phyloP scores from a whole-genome alignment of 2,113 vertebrate species.

The Fregata magnificens region DNA sequence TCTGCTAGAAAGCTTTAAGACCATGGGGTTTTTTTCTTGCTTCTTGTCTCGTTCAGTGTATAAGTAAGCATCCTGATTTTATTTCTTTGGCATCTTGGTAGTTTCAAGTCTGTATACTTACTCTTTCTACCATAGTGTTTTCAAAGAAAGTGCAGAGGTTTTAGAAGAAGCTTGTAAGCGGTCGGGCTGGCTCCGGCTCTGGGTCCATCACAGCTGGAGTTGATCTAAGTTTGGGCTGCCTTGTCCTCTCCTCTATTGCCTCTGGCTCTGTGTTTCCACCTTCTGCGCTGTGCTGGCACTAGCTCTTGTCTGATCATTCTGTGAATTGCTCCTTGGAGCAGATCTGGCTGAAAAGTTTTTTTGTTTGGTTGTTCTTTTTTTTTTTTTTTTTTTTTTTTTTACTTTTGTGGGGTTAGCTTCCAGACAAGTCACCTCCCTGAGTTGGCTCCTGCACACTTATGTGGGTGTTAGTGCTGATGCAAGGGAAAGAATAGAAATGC shows the following conservation, averaged over 20 bases:
- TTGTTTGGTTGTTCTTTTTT: not conserved
- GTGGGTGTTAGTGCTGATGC: slow-evolving; percentile 34
- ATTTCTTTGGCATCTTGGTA: not conserved
- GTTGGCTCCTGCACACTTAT: not conserved
- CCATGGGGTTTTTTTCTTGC: not conserved
- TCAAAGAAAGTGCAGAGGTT: slow-evolving; percentile 23
- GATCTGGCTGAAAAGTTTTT: slow-evolving; percentile 1
- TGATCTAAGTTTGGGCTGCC: slow-evolving; percentile 47
- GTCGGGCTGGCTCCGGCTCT: not conserved
- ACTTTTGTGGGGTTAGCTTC: not conserved
- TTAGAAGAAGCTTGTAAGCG: not conserved
- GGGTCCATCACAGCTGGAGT: slow-evolving; percentile 52
- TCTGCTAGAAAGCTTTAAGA: not conserved
- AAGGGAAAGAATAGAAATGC: slow-evolving; percentile 5
- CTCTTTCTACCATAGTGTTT: not conserved
- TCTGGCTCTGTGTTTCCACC: slow-evolving; percentile 47
- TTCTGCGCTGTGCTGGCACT: not conserved
- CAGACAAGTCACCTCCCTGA: not conserved
- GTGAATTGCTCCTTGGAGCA: slow-evolving; percentile 1
- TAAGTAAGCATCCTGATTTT: not conserved
- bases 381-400: not conserved
- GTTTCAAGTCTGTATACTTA: not conserved
- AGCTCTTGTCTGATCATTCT: slow-evolving; percentile 6
- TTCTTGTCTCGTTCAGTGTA: not conserved
- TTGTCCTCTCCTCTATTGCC: slow-evolving; percentile 21